Evolutionary conservation across 2,797 vertebrate genomes (phyloP), one percentile per base, ranked within the genome.

Genomic region (Pogonophryne albipinna): DNA sequence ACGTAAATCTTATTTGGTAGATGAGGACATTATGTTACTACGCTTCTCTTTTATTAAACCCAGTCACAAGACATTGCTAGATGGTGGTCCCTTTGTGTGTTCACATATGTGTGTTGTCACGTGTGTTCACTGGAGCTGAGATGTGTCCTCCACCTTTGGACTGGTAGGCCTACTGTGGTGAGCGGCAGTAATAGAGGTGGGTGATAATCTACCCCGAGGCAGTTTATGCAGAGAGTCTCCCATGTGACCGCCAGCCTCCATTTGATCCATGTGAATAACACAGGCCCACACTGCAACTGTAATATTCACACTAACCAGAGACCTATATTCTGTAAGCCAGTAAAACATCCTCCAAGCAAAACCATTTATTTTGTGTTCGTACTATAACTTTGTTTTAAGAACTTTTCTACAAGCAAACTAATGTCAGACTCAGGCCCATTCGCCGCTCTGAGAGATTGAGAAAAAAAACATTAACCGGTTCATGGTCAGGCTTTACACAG

Each of bases 121-220:
- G 14, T 23, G 56, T 1, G 42, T 47, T 57, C 17, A 38, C 5
- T 15, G n/a, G 19, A 70, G 76, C 63, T 47, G 17, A 45, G 80
- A 20, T 49, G 67, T 13, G 73, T 78, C 71, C 71, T 79, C 3
- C 63, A 72, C 65, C 65, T 70, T 60, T 79, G 59, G 53, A 31
- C 67, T 8, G 44, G 49, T 27, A 23, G 23, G 23, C 23, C 23
- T 17, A 3, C 38, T 41, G 68, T 31, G 51, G 41, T 3, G 53
- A 75, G 78, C 53, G n/a, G 56, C 51, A 12, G 41, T n/a, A 6
- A 41, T 13, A 60, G 11, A 38, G 27, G 59, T 47, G 55, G 58
- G 55, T 45, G 72, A 50, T 66, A 34, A 61, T 62, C 72, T 57
- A 53, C 61, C 80, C 74, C 0, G 1, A 61, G 66, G 80, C 76